phyloP scores from a whole-genome alignment of 2,888 invertebrate genomes.

The Dryomyza anilis region DNA sequence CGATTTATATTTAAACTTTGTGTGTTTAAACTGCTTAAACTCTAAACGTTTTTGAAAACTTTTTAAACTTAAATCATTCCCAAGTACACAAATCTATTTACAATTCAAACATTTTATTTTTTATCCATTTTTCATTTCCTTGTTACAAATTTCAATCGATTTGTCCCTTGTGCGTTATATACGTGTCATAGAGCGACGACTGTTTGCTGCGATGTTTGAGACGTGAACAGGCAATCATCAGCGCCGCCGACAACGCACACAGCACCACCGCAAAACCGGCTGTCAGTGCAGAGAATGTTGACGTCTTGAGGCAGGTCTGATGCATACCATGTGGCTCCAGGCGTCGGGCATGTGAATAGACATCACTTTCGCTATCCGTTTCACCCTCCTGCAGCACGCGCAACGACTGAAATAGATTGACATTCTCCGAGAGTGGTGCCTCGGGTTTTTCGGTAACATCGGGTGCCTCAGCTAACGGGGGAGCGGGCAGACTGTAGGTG shows the following conservation, averaged over 20 bases:
- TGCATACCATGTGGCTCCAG: constrained; percentile 37
- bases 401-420: constrained; percentile 87
- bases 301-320: constrained; percentile 70
- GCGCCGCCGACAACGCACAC: constrained; percentile 73
- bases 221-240: constrained; percentile 77
- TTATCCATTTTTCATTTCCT: too few relatives aligned
- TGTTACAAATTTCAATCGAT: constrained; percentile 65
- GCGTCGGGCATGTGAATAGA: constrained; percentile 41
- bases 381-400: constrained; percentile 86
- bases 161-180: constrained; percentile 70
- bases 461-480: constrained; percentile 23
- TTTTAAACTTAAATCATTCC: too few relatives aligned
- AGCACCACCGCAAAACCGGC: constrained; percentile 73
- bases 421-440: constrained; percentile 78
- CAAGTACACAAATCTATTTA: too few relatives aligned
- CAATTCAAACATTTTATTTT: too few relatives aligned
- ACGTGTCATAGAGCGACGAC: constrained; percentile 63
- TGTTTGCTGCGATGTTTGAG: constrained; percentile 68
- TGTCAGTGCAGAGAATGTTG: constrained; percentile 71
- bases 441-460: constrained; percentile 55
- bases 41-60: too few relatives aligned
- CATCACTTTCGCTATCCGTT: constrained; percentile 65
- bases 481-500: constrained; percentile 8
- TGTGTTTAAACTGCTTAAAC: too few relatives aligned
- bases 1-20: too few relatives aligned